These are phyloP conservation scores for Philereme transversata DNA, from an alignment of 2,888 invertebrate species.

Conservation along the genomic window DNA sequence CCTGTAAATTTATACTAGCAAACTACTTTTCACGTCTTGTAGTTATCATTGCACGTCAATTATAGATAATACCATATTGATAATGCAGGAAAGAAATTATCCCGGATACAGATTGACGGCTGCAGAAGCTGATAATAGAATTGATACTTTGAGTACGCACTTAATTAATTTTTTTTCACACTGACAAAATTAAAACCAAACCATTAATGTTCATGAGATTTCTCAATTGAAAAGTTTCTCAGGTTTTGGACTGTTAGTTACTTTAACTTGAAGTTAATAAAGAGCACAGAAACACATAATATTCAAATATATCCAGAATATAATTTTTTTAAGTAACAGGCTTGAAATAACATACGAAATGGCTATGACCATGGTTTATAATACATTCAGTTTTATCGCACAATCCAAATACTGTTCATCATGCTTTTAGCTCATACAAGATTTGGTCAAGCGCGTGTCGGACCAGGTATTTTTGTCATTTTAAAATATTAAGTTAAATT, in stretches of 20 bases:
- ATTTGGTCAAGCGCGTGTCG: no score
- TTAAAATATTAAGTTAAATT: no score
- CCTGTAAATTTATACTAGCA: constrained; percentile 8
- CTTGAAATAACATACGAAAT: constrained; percentile 26
- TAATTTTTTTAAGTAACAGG: not conserved
- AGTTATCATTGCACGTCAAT: constrained; percentile 39
- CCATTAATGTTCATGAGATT: no score
- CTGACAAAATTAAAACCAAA: no score
- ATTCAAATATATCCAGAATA: not conserved
- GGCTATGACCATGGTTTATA: constrained; percentile 25
- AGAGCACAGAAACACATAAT: not conserved
- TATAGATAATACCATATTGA: constrained; percentile 46
- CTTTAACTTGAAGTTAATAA: not conserved
- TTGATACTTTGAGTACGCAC: no score
- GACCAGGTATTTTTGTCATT: not conserved
- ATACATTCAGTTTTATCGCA: constrained; percentile 26
- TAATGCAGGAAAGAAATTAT: constrained; percentile 43
- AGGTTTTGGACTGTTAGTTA: no score
- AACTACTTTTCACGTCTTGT: constrained; percentile 21
- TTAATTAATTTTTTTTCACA: no score
- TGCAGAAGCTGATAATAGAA: constrained; percentile 29
- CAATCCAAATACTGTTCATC: constrained; percentile 22
- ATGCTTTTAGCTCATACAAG: constrained; percentile 25
- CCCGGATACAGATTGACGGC: constrained; percentile 37
- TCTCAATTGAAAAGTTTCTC: no score